Conservation (phyloP, 1,140 invertebrate genomes). For the Matsumurasca onukii region DNA sequence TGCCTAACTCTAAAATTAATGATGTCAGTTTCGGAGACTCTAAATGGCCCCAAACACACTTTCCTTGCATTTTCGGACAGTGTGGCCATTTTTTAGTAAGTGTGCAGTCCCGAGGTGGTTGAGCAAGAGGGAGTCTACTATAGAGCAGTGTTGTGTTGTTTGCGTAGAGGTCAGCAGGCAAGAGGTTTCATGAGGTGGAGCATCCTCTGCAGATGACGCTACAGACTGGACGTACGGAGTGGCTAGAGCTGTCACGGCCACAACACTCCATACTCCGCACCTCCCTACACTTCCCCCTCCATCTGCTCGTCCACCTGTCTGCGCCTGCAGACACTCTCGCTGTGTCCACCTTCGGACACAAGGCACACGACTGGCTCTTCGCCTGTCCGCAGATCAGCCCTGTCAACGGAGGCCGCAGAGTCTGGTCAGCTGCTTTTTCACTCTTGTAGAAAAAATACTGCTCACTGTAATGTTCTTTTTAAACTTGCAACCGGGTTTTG, state of each 20-base stretch:
- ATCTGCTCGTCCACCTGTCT: background rate
- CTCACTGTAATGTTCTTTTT: no score
- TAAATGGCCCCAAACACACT: no score
- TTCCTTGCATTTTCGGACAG: no score
- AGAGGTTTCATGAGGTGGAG: slow-evolving; percentile 32
- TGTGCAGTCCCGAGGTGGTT: no score
- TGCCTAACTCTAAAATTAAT: no score
- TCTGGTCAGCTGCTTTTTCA: slow-evolving; percentile 66
- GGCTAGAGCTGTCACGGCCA: slow-evolving; percentile 49
- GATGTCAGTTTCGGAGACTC: no score
- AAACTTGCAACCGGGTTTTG: no score
- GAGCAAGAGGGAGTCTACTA: no score
- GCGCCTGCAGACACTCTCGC: slow-evolving; percentile 47
- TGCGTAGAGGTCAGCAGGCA: slow-evolving; percentile 43
- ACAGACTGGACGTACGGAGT: slow-evolving; percentile 45
- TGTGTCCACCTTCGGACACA: slow-evolving; percentile 61
- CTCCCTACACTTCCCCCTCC: background rate
- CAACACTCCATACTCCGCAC: background rate
- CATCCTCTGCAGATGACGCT: slow-evolving; percentile 34
- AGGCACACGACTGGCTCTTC: slow-evolving; percentile 69
- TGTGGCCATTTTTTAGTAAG: no score
- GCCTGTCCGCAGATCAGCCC: slow-evolving; percentile 63
- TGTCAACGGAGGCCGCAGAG: slow-evolving; percentile 52
- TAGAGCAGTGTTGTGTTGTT: no score
- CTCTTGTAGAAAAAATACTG: no score